Percentiles rank a stretch among this genome's conserved stretches.
Conservation (phyloP, 2,797 vertebrate genomes). For the Macropodus opercularis region DNA sequence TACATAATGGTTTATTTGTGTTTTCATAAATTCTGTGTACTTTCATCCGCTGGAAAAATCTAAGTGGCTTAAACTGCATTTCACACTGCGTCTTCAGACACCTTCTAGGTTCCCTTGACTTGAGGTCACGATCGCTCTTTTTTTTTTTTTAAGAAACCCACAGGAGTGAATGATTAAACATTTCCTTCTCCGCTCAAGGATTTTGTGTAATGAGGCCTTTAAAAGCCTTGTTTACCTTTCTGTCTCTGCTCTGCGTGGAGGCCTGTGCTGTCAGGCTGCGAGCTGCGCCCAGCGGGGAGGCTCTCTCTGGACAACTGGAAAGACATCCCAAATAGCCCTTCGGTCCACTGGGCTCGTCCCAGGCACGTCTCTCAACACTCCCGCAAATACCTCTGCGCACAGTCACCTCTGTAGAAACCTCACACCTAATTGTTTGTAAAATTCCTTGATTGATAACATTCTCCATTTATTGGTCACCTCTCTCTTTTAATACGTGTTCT, state of each 20-base stretch:
- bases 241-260: constrained; percentile 31
- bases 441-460: constrained; percentile 25
- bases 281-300: constrained; percentile 42
- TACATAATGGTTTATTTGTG: background rate
- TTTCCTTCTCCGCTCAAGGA: constrained; percentile 43
- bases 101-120: constrained; percentile 11
- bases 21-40: constrained; percentile 1
- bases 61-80: background rate
- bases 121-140: background rate
- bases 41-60: background rate
- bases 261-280: constrained; percentile 39
- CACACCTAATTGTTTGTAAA: constrained; percentile 36
- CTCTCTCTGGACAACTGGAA: constrained; percentile 35
- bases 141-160: constrained; percentile 23
- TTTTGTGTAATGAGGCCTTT: constrained; percentile 59
- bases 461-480: constrained; percentile 34
- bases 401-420: constrained; percentile 33
- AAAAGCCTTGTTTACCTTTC: constrained; percentile 64
- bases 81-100: background rate
- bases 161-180: constrained; percentile 53
- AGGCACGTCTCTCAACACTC: constrained; percentile 19
- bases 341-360: constrained; percentile 3
- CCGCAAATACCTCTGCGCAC: constrained; percentile 20
- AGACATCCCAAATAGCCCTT: constrained; percentile 47
- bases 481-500: too few relatives aligned